Evolutionary conservation across 2,113 vertebrate species (phyloP).

Genomic region (Carassius gibelio): DNA sequence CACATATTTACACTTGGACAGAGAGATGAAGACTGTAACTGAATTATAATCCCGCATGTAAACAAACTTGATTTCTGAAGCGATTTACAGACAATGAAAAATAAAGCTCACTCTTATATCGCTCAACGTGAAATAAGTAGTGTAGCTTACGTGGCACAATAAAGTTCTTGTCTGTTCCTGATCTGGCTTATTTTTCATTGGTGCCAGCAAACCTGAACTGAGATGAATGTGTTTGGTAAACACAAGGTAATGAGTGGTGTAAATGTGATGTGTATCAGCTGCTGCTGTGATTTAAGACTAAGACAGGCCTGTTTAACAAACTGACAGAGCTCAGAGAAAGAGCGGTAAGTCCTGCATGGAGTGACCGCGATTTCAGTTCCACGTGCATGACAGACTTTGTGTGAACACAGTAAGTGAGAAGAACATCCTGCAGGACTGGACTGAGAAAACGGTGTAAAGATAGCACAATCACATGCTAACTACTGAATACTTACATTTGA

Average conservation of each 20-base stretch:
- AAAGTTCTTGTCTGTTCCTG: not conserved
- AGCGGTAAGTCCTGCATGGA: constrained; percentile 54
- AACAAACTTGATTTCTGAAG: not conserved
- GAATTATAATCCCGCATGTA: not conserved
- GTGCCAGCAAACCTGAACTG: constrained; percentile 18
- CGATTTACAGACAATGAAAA: constrained; percentile 43
- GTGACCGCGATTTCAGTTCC: not conserved
- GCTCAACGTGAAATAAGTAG: not conserved
- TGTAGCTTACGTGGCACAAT: not conserved
- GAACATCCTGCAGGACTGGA: constrained; percentile 30
- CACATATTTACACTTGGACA: not conserved
- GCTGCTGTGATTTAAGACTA: constrained; percentile 25
- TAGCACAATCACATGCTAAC: not conserved
- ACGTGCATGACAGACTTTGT: not conserved
- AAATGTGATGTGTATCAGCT: constrained; percentile 5
- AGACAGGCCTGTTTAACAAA: constrained; percentile 44
- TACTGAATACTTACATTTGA: not conserved
- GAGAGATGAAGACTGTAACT: not conserved
- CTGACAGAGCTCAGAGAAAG: constrained; percentile 33
- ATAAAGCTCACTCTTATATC: constrained; percentile 5
- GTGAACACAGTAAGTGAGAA: not conserved
- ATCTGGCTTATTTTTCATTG: constrained; percentile 44
- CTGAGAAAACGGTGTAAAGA: not conserved
- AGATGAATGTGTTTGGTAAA: not conserved
- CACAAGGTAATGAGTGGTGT: constrained; percentile 20